phyloP scores from a whole-genome alignment of 2,113 vertebrate genomes.

The Eidolon helvum region DNA sequence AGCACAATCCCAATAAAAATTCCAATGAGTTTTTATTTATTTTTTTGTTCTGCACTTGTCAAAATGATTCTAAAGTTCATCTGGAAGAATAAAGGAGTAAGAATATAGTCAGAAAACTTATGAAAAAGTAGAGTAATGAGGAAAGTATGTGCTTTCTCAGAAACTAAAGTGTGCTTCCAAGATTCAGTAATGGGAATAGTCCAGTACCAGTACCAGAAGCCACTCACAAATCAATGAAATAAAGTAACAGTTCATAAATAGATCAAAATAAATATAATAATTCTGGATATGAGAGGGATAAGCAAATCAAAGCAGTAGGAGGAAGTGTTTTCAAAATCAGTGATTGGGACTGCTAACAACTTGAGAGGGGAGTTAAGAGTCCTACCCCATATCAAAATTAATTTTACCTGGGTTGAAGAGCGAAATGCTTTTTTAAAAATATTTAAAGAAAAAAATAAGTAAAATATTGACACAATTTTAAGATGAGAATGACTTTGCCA shows the following conservation, averaged over 20 bases:
- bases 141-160: not conserved
- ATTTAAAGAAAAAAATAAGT: not conserved
- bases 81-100: conserved; percentile 60
- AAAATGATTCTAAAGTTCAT: conserved; percentile 63
- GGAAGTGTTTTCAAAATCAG: not conserved
- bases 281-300: not conserved
- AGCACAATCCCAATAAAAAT: conserved; percentile 53
- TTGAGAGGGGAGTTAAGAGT: not conserved
- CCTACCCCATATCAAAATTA: not conserved
- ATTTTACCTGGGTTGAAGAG: not conserved
- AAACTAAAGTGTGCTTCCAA: not conserved
- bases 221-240: not conserved
- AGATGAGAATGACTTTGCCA: not conserved
- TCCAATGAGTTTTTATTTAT: not conserved
- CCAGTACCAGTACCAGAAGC: not conserved
- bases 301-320: not conserved
- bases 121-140: not conserved
- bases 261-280: not conserved
- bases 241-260: not conserved
- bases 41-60: conserved; percentile 34
- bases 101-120: not conserved
- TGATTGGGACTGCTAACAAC: not conserved
- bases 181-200: not conserved
- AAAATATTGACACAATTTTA: not conserved
- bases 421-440: not conserved